phyloP scores from a whole-genome alignment of 2,797 vertebrate species.

The Eulemur coronatus region DNA sequence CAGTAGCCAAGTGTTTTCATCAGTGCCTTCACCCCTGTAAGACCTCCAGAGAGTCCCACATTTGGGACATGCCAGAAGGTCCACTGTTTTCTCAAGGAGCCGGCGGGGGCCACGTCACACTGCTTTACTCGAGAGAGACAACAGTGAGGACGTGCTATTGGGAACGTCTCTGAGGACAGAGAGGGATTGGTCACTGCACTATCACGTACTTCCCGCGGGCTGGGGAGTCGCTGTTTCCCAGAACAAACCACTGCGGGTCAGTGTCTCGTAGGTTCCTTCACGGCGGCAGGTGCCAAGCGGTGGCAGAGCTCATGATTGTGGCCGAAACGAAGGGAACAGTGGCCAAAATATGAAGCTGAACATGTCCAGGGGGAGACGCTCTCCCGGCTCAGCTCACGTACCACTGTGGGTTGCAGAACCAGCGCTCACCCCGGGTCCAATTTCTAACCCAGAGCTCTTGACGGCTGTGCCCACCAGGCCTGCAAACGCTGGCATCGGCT shows the following conservation, averaged over 20 bases:
- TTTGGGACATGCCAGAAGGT: neutral
- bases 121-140: neutral
- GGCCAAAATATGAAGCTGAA: neutral
- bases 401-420: rapidly evolving
- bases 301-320: neutral
- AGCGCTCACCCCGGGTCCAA: rapidly evolving
- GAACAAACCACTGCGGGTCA: neutral
- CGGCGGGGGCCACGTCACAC: rapidly evolving
- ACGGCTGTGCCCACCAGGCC: rapidly evolving
- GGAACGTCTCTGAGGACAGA: neutral
- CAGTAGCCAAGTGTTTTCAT: neutral
- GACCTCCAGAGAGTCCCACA: neutral
- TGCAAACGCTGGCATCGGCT: rapidly evolving
- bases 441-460: neutral
- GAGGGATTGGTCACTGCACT: too few relatives aligned
- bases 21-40: too few relatives aligned
- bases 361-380: too few relatives aligned
- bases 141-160: rapidly evolving
- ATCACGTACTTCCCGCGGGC: neutral
- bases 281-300: neutral
- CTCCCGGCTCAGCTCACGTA: too few relatives aligned
- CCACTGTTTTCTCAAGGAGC: neutral
- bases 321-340: neutral
- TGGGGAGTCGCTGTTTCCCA: neutral
- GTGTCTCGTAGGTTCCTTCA: too few relatives aligned